phyloP scores from a whole-genome alignment of 35 echinoderm and acorn worm genomes.

The Apostichopus japonicus region DNA sequence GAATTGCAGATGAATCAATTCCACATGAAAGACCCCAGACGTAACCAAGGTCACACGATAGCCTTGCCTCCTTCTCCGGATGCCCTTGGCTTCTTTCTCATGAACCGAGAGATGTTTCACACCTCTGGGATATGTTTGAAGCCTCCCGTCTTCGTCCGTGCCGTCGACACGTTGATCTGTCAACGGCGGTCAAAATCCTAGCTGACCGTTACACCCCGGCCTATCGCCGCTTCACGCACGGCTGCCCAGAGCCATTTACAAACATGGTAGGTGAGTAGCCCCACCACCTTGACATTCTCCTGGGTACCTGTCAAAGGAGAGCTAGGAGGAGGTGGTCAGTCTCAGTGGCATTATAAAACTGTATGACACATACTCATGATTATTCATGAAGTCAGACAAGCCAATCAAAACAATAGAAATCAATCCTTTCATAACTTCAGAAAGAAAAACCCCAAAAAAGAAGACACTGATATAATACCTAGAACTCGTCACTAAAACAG shows the following conservation, averaged over 20 bases:
- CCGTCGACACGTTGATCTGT: constrained; percentile 2
- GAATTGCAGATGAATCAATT: neutral
- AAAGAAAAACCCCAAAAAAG: too few species aligned
- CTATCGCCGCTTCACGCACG: neutral
- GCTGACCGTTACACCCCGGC: neutral
- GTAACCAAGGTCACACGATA: neutral
- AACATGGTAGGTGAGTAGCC: neutral
- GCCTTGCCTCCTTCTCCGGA: neutral
- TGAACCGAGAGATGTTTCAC: constrained; percentile 16
- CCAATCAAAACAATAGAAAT: neutral
- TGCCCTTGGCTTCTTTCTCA: neutral
- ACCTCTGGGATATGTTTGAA: neutral
- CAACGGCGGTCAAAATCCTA: neutral
- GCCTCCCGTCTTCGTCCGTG: neutral
- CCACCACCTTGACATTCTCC: neutral
- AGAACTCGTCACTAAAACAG: too few species aligned
- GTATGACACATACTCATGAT: neutral
- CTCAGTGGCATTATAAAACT: neutral
- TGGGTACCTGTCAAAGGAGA: neutral
- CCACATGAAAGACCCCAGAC: neutral
- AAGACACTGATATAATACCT: too few species aligned
- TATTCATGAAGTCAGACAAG: neutral
- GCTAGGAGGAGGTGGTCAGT: neutral
- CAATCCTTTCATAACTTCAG: too few species aligned
- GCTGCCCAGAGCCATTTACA: neutral